phyloP scores from a whole-genome alignment of 2,113 vertebrate genomes.

The Orthonyx spaldingii region DNA sequence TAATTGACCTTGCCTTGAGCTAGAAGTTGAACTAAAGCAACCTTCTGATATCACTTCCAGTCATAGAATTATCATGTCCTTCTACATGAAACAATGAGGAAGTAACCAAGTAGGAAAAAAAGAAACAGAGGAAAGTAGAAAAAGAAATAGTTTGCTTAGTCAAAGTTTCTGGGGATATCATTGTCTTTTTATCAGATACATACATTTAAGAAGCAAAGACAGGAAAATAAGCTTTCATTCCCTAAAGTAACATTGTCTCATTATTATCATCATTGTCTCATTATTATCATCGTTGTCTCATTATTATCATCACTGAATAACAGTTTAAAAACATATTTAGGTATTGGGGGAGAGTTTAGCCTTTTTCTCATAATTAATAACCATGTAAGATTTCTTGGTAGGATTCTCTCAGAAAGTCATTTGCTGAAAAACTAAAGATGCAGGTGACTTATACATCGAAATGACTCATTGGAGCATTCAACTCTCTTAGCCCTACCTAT shows the following conservation, averaged over 20 bases:
- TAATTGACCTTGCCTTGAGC: background rate
- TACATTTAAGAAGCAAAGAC: background rate
- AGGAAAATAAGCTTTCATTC: background rate
- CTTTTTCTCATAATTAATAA: background rate
- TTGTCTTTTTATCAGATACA: background rate
- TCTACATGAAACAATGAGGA: background rate
- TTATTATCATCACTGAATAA: background rate
- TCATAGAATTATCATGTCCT: background rate
- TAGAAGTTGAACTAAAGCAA: background rate
- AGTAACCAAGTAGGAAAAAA: background rate
- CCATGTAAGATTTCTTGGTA: background rate
- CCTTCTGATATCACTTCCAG: background rate
- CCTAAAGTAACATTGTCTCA: background rate
- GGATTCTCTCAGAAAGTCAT: background rate
- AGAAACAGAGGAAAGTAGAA: background rate
- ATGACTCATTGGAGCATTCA: fast-evolving
- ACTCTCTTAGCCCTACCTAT: background rate
- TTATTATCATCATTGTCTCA: background rate
- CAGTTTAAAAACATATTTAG: background rate
- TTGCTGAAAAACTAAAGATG: background rate
- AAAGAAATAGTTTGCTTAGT: background rate
- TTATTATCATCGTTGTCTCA: background rate
- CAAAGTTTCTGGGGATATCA: background rate
- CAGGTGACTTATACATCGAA: background rate
- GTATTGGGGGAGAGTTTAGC: background rate